These are phyloP conservation scores for Drosophila ercepeae DNA, from an alignment of 1,140 invertebrate genomes.

Conservation along the genomic window DNA sequence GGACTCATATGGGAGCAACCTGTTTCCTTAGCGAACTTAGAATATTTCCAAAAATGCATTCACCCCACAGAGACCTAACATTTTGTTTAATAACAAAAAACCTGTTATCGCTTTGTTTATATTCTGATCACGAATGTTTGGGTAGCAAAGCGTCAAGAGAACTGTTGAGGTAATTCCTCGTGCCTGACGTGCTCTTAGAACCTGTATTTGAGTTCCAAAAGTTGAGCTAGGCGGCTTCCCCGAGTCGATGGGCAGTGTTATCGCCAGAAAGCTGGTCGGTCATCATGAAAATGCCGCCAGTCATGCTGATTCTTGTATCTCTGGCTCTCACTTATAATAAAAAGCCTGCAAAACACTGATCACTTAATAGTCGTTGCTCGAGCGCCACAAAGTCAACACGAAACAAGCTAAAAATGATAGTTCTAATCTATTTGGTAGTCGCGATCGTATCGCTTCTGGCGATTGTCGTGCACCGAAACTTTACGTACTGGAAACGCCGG, in stretches of 20 bases:
- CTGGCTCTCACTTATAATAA: neutral
- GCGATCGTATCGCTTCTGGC: conserved; percentile 43
- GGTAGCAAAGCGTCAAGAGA: neutral
- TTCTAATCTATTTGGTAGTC: conserved; percentile 48
- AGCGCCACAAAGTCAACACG: neutral
- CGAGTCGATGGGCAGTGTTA: neutral
- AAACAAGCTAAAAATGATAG: conserved; percentile 29
- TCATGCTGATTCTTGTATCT: conserved; percentile 18
- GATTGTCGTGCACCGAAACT: conserved; percentile 46
- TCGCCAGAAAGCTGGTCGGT: neutral
- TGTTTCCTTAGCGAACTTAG: no score
- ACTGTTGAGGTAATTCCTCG: neutral
- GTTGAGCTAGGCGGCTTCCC: neutral
- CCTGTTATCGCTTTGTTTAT: no score
- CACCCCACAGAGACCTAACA: no score
- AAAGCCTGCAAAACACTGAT: conserved; percentile 1
- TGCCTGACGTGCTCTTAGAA: neutral
- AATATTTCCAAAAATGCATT: no score
- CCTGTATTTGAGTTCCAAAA: neutral
- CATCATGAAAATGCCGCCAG: conserved; percentile 11
- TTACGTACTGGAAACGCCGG: conserved; percentile 82
- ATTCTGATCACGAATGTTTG: no score
- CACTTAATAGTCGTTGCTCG: neutral
- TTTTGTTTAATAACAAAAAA: no score
- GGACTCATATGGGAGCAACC: no score